Evolutionary conservation across 1,140 invertebrate genomes (phyloP).

Genomic region (Parapsyche elsis): DNA sequence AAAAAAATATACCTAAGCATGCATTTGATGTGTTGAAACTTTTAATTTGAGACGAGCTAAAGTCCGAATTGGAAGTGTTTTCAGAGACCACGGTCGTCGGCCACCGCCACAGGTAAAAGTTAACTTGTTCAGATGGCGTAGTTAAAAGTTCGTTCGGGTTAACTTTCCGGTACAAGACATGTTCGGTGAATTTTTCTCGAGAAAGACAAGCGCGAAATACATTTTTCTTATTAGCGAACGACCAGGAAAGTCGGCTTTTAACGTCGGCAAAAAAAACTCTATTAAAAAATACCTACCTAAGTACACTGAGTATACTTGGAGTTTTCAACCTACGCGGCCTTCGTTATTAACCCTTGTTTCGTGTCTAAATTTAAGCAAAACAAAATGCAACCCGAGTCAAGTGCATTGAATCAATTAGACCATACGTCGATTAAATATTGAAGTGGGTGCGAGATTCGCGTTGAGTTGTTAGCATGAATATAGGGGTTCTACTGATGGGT

Average conservation of each 20-base stretch:
- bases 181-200: conserved; percentile 28
- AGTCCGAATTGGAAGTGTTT: conserved; percentile 38
- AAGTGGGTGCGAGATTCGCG: too few relatives aligned
- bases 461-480: too few relatives aligned
- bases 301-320: too few relatives aligned
- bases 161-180: conserved; percentile 9
- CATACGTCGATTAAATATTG: too few relatives aligned
- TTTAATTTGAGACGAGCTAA: conserved; percentile 38
- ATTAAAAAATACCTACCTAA: background rate
- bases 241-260: too few relatives aligned
- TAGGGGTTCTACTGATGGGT: too few relatives aligned
- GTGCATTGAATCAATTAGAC: too few relatives aligned
- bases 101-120: conserved; percentile 37
- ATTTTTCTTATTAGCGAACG: conserved; percentile 14
- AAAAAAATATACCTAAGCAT: background rate
- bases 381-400: too few relatives aligned
- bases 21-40: background rate
- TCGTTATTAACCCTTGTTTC: background rate
- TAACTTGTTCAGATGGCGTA: conserved; percentile 40
- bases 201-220: conserved; percentile 37
- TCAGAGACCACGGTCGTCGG: conserved; percentile 24
- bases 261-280: background rate
- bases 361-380: background rate
- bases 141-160: conserved; percentile 37
- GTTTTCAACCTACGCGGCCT: background rate